Evolutionary conservation across 2,797 vertebrate genomes (phyloP), one percentile per base, ranked within the genome.

Genomic region (Acrossocheilus fasciatus): DNA sequence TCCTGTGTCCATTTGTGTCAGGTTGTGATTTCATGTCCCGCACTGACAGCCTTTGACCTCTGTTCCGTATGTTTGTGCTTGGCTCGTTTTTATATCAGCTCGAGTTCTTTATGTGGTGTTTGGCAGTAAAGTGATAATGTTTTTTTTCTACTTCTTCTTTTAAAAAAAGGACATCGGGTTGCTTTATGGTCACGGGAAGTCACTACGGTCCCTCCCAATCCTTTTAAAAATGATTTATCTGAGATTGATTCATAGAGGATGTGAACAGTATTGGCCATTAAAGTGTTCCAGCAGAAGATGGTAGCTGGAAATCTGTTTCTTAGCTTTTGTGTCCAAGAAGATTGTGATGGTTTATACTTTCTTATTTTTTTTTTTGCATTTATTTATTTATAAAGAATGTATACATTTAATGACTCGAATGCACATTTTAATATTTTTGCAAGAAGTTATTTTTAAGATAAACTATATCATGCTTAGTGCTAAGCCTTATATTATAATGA

Each of bases 11-110:
- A 91, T 90, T 87, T 87, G 62, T 88, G 89, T 91, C 87, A 88
- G 36, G 41, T 80, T 82, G 36, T 94, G 93, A 94, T 94, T 94
- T 94, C 92, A 90, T 90, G 88, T 84, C 91, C 91, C 88, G 86
- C 39, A 88, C 89, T 15, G 87, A 87, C 89, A 93, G 93, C 93
- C 85, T 92, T 89, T 94, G 92, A 93, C 94, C 94, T 87, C 90
- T 3, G 15, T 64, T 57, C 57, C 34, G 54, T 78, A 90, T 89
- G 45, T 90, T 92, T 86, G 90, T 91, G 90, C 91, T 93, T 92
- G 83, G 68, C 68, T 86, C 59, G 50, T 75, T 84, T 89, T 86
- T 82, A 78, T 75, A 43, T 26, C 36, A 62, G 77, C 75, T 73
- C 20, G 47, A 34, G 52, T 50, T 80, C 79, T 85, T 87, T 86